phyloP scores from a whole-genome alignment of 1,140 invertebrate species.

The Procambarus virginalis region DNA sequence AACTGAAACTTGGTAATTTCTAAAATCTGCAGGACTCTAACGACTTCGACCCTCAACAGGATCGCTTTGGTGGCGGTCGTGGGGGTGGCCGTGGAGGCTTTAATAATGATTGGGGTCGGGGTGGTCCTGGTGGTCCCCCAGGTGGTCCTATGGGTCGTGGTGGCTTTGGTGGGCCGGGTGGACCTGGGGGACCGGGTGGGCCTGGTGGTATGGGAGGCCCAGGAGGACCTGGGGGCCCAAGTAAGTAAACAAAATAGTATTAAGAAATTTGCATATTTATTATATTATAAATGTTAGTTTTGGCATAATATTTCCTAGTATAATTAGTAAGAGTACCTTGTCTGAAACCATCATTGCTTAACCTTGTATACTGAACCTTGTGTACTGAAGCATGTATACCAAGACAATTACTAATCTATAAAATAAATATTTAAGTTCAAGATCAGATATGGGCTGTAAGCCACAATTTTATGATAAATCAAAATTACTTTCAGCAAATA shows the following conservation, averaged over 20 bases:
- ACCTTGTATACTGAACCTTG: too few relatives aligned
- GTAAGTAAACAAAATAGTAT: slow-evolving; percentile 7
- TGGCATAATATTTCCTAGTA: too few relatives aligned
- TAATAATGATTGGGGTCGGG: slow-evolving; percentile 66
- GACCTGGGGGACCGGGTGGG: slow-evolving; percentile 74
- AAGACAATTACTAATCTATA: too few relatives aligned
- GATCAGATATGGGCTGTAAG: too few relatives aligned
- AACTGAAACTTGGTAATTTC: slow-evolving; percentile 1
- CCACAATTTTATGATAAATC: too few relatives aligned
- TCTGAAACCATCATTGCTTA: too few relatives aligned
- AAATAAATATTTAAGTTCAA: too few relatives aligned
- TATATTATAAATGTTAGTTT: too few relatives aligned
- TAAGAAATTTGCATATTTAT: too few relatives aligned
- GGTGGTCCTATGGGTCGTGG: slow-evolving; percentile 67
- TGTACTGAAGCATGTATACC: too few relatives aligned
- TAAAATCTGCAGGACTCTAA: slow-evolving; percentile 23
- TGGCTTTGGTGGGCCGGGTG: slow-evolving; percentile 72
- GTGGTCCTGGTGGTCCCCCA: slow-evolving; percentile 46
- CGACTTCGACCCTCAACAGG: slow-evolving; percentile 16
- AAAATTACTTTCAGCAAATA: too few relatives aligned
- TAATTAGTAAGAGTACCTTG: too few relatives aligned
- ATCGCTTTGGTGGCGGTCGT: slow-evolving; percentile 53
- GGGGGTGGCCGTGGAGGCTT: slow-evolving; percentile 68
- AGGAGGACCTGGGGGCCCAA: slow-evolving; percentile 66
- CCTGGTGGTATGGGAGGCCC: slow-evolving; percentile 70